Evolutionary conservation across 2,113 vertebrate species (phyloP).

Genomic region (Todiramphus saurophagus): DNA sequence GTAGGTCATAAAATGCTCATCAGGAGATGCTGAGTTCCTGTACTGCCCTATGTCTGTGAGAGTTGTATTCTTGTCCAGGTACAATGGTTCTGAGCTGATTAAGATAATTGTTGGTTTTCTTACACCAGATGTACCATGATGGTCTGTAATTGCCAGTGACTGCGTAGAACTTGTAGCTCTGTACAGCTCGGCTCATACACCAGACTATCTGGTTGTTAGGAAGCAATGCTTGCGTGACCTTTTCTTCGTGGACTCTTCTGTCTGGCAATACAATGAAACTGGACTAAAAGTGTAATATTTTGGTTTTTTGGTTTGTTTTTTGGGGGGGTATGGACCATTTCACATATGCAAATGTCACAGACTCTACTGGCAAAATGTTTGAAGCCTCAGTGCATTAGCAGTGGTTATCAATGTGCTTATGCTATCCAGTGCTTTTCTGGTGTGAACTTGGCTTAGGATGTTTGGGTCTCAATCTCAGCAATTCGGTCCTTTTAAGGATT

Average conservation of each 20-base stretch:
- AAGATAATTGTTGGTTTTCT: not conserved
- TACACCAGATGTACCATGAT: not conserved
- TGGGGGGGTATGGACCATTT: rapidly evolving
- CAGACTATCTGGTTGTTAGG: not conserved
- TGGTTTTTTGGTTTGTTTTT: not conserved
- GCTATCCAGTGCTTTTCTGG: no score
- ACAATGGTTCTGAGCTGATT: not conserved
- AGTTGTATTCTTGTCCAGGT: not conserved
- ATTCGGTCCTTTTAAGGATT: not conserved
- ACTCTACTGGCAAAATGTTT: not conserved
- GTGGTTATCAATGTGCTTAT: no score
- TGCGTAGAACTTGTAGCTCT: rapidly evolving
- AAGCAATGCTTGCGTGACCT: not conserved
- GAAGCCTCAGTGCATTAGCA: no score
- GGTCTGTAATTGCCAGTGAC: not conserved
- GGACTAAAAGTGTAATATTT: no score
- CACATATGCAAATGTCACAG: rapidly evolving
- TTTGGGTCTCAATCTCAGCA: not conserved
- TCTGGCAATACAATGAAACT: not conserved
- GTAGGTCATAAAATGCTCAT: not conserved
- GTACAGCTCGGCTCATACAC: not conserved
- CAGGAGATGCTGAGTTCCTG: not conserved
- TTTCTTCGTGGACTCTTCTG: not conserved
- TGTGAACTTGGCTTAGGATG: not conserved
- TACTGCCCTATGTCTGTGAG: not conserved